Conservation (phyloP, 2,113 vertebrate species). For the Pygoscelis antarcticus region DNA sequence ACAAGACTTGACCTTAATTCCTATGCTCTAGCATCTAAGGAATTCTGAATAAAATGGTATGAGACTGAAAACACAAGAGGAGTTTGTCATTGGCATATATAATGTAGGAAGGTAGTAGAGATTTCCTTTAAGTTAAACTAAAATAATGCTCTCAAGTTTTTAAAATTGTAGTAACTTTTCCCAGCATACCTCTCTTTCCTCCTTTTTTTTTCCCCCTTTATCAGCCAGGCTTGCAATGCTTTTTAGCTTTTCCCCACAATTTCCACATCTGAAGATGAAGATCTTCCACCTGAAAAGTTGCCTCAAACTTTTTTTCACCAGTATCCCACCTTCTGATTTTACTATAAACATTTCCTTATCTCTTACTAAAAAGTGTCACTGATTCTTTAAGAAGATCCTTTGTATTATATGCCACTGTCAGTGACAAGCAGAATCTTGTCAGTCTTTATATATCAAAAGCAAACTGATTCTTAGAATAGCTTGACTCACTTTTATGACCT, state of each 20-base stretch:
- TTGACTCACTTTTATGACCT: background rate
- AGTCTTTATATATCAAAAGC: background rate
- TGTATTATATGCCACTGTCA: background rate
- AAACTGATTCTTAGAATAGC: background rate
- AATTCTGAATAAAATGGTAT: background rate
- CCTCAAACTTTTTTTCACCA: background rate
- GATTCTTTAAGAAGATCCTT: background rate
- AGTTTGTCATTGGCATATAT: background rate
- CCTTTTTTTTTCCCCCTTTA: background rate
- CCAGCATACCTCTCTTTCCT: background rate
- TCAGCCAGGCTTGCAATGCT: rapidly evolving
- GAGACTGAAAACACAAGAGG: background rate
- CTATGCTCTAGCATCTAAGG: background rate
- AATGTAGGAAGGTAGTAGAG: background rate
- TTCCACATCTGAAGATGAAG: background rate
- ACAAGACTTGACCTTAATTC: background rate
- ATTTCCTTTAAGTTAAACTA: background rate
- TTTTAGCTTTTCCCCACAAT: background rate
- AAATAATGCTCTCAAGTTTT: background rate
- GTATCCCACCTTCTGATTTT: background rate
- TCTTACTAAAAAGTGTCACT: background rate
- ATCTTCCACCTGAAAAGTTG: background rate
- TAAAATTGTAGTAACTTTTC: background rate
- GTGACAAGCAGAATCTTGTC: background rate
- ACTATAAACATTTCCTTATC: background rate